Conservation (phyloP, 2,113 vertebrate genomes). For the Sinosuthora webbiana region DNA sequence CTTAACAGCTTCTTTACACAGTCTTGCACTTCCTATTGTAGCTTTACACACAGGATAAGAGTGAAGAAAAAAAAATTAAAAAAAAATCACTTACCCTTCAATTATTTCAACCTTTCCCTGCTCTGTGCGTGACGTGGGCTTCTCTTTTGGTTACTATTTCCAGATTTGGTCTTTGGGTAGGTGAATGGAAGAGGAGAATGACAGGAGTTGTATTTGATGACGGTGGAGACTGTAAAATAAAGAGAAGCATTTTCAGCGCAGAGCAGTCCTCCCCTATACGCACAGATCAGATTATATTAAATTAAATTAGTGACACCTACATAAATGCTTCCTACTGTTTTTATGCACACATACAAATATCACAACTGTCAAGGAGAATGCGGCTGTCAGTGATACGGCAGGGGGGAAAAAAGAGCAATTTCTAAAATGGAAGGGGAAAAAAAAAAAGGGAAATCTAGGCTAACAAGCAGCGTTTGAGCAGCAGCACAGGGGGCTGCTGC, state of each 20-base stretch:
- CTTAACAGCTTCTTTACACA: neutral
- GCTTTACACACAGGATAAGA: neutral
- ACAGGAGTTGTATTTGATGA: conserved; percentile 51
- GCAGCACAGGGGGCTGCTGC: neutral
- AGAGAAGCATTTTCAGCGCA: conserved; percentile 36
- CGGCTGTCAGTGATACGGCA: neutral
- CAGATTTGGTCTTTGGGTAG: conserved; percentile 64
- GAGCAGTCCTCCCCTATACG: conserved; percentile 13
- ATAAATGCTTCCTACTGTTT: conserved; percentile 57
- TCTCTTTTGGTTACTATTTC: conserved; percentile 59
- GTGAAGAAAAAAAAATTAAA: neutral
- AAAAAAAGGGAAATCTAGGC: neutral
- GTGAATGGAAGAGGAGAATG: conserved; percentile 57
- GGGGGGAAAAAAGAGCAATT: neutral
- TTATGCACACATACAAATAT: conserved; percentile 48
- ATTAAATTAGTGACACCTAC: conserved; percentile 67
- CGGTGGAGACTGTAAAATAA: conserved; percentile 61
- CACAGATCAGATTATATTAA: conserved; percentile 44
- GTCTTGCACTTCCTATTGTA: neutral
- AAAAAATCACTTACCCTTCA: conserved; percentile 53
- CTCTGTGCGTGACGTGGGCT: conserved; percentile 22
- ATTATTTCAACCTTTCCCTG: conserved; percentile 61
- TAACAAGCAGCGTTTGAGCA: neutral
- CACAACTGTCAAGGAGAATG: conserved; percentile 28
- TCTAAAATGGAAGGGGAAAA: neutral